Conservation (phyloP, 2,888 invertebrate species). For the Calliopum simillimum region DNA sequence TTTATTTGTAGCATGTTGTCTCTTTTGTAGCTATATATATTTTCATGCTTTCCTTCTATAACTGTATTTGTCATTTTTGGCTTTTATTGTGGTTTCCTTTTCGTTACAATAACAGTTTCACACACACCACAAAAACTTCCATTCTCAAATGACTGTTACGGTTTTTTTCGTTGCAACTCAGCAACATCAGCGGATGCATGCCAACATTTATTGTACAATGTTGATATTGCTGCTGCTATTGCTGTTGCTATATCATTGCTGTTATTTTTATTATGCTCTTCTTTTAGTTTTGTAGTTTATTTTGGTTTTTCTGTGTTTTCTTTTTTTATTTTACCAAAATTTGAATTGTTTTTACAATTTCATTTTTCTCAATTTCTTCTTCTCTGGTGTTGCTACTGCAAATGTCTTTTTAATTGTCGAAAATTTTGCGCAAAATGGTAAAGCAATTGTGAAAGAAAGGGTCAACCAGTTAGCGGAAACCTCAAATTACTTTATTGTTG, state of each 20-base stretch:
- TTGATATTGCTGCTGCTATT: no score
- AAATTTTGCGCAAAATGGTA: not conserved
- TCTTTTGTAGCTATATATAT: no score
- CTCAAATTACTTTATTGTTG: not conserved
- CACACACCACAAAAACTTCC: slow-evolving; percentile 14
- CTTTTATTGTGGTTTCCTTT: slow-evolving; percentile 30
- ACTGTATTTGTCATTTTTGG: slow-evolving; percentile 1
- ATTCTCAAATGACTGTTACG: not conserved
- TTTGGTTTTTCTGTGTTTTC: not conserved
- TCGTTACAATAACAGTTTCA: slow-evolving; percentile 12
- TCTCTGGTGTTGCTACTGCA: not conserved
- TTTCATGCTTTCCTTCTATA: not conserved
- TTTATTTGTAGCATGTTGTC: not conserved
- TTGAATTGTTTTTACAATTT: not conserved
- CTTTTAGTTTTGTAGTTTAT: not conserved
- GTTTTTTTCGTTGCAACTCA: not conserved
- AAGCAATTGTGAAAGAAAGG: not conserved
- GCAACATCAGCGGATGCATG: slow-evolving; percentile 11
- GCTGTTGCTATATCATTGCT: not conserved
- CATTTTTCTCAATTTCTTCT: not conserved
- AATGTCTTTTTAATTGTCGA: slow-evolving; percentile 12
- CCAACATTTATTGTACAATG: slow-evolving; percentile 12
- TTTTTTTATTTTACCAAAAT: slow-evolving; percentile 1
- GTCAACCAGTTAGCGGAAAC: not conserved
- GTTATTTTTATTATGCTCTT: slow-evolving; percentile 6